Evolutionary conservation across 2,797 vertebrate genomes (phyloP).

Genomic region (Galago senegalensis): DNA sequence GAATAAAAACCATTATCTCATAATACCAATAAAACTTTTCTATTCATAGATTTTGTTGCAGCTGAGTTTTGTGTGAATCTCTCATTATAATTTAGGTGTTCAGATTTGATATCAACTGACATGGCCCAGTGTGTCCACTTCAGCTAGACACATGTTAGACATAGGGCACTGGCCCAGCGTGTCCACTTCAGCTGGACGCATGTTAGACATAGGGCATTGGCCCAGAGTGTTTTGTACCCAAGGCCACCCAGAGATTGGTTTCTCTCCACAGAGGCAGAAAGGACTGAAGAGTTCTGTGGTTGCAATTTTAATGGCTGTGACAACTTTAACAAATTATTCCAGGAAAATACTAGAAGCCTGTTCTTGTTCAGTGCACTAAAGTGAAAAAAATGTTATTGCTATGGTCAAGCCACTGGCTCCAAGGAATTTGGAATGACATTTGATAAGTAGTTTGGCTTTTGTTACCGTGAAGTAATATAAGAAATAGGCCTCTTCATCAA

Average conservation of each 20-base stretch:
- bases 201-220: not conserved
- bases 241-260: not conserved
- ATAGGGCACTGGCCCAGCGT: no score
- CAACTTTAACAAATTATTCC: slow-evolving; percentile 44
- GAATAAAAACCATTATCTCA: not conserved
- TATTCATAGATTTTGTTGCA: not conserved
- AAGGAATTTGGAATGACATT: not conserved
- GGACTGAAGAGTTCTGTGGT: not conserved
- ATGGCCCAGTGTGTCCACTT: no score
- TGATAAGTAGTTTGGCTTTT: not conserved
- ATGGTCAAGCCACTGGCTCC: not conserved
- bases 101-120: not conserved
- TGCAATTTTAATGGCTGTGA: slow-evolving; percentile 39
- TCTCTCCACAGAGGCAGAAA: not conserved
- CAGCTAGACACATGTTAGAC: no score
- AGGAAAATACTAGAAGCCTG: slow-evolving; percentile 20
- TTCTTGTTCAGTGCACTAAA: not conserved
- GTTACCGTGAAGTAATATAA: not conserved
- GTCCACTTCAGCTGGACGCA: no score
- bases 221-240: not conserved
- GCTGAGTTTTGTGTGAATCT: not conserved
- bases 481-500: not conserved
- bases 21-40: not conserved
- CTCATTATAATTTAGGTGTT: not conserved
- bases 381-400: not conserved